Conservation (phyloP, 2,888 invertebrate genomes). For the Cerastis rubricosa region DNA sequence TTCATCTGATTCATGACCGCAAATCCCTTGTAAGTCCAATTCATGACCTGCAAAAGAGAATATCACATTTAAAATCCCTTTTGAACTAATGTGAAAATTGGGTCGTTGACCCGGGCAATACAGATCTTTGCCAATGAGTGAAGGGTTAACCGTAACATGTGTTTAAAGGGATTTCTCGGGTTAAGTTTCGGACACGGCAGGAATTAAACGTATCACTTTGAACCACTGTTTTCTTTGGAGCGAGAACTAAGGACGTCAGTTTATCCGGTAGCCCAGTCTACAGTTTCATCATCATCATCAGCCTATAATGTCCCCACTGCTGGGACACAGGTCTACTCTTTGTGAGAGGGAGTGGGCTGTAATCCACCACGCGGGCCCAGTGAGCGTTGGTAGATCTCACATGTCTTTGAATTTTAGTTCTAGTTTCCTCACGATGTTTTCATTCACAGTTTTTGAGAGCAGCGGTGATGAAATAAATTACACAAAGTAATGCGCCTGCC, state of each 20-base stretch:
- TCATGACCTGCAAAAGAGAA: constrained; percentile 78
- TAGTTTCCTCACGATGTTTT: no score
- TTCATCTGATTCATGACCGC: constrained; percentile 83
- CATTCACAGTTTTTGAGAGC: no score
- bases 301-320: no score
- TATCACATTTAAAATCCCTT: constrained; percentile 44
- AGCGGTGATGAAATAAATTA: no score
- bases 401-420: no score
- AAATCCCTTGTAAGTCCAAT: constrained; percentile 83
- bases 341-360: no score
- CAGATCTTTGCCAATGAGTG: constrained; percentile 37
- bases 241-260: neutral
- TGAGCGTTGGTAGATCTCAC: no score
- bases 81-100: constrained; percentile 38
- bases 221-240: constrained; percentile 14
- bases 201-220: constrained; percentile 34
- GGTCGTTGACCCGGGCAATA: constrained; percentile 14
- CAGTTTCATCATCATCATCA: no score
- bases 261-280: neutral
- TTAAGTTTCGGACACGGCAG: constrained; percentile 2
- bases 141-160: constrained; percentile 30
- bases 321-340: no score
- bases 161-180: constrained; percentile 29
- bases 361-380: no score
- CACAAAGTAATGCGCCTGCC: no score